Percentiles rank a stretch among this genome's conserved stretches.
These are phyloP conservation scores for Amia ocellicauda DNA, from an alignment of 2,113 vertebrate genomes.

Conservation along the genomic window DNA sequence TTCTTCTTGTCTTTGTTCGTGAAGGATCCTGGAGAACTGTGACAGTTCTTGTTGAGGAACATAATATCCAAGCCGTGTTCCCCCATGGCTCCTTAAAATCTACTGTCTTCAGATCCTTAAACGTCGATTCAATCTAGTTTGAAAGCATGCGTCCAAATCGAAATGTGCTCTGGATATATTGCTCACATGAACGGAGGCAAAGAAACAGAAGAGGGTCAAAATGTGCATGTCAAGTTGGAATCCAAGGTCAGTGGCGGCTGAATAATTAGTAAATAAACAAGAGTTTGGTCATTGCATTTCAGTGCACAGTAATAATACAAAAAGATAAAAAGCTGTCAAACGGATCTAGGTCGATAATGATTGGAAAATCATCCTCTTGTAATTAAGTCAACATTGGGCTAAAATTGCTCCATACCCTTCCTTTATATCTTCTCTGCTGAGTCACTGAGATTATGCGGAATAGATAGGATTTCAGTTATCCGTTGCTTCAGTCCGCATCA, in stretches of 20 bases:
- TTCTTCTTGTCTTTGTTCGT: slow-evolving; percentile 58
- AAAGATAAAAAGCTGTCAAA: not conserved
- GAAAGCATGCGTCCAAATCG: too few relatives aligned
- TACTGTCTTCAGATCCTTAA: slow-evolving; percentile 21
- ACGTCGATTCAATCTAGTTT: not conserved
- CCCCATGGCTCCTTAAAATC: slow-evolving; percentile 51
- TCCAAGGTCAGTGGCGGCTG: not conserved
- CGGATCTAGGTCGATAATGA: slow-evolving; percentile 9
- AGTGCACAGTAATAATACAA: not conserved
- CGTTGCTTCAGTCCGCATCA: slow-evolving; percentile 32
- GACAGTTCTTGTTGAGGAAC: slow-evolving; percentile 59
- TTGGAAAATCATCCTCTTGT: slow-evolving; percentile 38
- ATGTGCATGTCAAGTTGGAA: slow-evolving; percentile 46
- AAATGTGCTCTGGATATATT: too few relatives aligned
- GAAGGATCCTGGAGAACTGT: slow-evolving; percentile 50
- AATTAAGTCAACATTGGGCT: slow-evolving; percentile 38
- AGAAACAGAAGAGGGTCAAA: too few relatives aligned
- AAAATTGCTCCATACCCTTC: slow-evolving; percentile 36
- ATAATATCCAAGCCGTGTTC: slow-evolving; percentile 60
- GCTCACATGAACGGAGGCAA: too few relatives aligned
- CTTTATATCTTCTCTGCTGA: slow-evolving; percentile 37
- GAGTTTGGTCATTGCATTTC: not conserved
- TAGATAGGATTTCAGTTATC: slow-evolving; percentile 54
- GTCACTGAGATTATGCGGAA: slow-evolving; percentile 48
- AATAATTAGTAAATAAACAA: not conserved